Conservation (phyloP, 2,113 vertebrate species). For the Phrynocephalus versicolor region DNA sequence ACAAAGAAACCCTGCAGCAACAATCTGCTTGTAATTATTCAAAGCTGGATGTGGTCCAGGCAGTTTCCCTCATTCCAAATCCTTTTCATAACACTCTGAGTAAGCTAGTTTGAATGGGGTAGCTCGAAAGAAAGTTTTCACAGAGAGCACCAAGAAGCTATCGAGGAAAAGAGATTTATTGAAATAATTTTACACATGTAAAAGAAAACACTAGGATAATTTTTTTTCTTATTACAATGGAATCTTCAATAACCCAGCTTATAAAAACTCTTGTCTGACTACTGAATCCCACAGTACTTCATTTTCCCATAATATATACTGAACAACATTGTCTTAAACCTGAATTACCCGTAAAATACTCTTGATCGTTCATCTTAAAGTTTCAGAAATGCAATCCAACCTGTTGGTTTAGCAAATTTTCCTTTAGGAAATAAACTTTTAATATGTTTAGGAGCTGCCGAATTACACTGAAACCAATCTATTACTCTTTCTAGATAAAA, state of each 20-base stretch:
- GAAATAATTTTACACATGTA: neutral
- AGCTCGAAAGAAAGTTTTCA: neutral
- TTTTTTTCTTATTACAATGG: neutral
- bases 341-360: constrained; percentile 19
- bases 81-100: constrained; percentile 21
- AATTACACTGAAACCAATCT: neutral
- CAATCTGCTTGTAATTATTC: constrained; percentile 51
- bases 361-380: constrained; percentile 12
- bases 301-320: neutral
- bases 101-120: constrained; percentile 28
- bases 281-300: neutral
- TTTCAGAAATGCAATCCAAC: neutral
- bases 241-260: neutral
- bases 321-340: neutral
- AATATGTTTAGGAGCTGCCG: neutral
- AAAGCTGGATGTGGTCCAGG: constrained; percentile 23
- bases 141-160: constrained; percentile 17
- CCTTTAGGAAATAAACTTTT: neutral
- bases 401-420: neutral
- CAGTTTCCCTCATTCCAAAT: constrained; percentile 32
- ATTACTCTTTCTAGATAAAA: neutral
- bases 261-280: neutral
- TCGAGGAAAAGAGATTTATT: constrained; percentile 12
- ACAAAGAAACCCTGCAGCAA: constrained; percentile 28
- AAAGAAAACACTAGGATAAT: neutral